Conservation (phyloP, 2,113 vertebrate species). For the Orientallactaga bullata region DNA sequence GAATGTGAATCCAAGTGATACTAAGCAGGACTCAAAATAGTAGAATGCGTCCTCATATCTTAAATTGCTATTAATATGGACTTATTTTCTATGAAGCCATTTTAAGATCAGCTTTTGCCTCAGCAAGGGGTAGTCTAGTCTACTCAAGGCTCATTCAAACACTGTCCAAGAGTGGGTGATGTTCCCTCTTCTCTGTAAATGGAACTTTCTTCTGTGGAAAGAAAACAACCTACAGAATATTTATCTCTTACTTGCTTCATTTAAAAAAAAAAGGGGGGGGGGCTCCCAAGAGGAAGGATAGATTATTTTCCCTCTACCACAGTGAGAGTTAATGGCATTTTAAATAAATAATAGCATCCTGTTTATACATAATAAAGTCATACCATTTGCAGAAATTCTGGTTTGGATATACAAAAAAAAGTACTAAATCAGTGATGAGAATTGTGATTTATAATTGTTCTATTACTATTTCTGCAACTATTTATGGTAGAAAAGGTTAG, state of each 20-base stretch:
- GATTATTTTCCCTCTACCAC: slow-evolving; percentile 53
- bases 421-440: slow-evolving; percentile 53
- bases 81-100: background rate
- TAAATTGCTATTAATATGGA: slow-evolving; percentile 49
- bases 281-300: slow-evolving; percentile 38
- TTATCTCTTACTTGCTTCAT: slow-evolving; percentile 32
- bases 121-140: background rate
- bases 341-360: slow-evolving; percentile 57
- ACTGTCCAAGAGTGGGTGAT: background rate
- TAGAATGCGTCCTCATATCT: background rate
- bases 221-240: slow-evolving; percentile 1
- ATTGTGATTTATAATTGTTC: slow-evolving; percentile 54
- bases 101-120: slow-evolving; percentile 17
- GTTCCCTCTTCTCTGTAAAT: slow-evolving; percentile 26
- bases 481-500: slow-evolving; percentile 53
- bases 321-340: slow-evolving; percentile 64
- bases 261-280: too few relatives aligned
- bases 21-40: background rate
- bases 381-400: slow-evolving; percentile 51
- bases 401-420: slow-evolving; percentile 64
- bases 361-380: slow-evolving; percentile 64
- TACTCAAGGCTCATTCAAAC: background rate
- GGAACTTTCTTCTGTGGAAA: slow-evolving; percentile 5
- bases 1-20: background rate
- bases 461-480: slow-evolving; percentile 63